These are phyloP conservation scores for Morinoia aosen DNA, from an alignment of 2,888 invertebrate genomes.

Conservation along the genomic window DNA sequence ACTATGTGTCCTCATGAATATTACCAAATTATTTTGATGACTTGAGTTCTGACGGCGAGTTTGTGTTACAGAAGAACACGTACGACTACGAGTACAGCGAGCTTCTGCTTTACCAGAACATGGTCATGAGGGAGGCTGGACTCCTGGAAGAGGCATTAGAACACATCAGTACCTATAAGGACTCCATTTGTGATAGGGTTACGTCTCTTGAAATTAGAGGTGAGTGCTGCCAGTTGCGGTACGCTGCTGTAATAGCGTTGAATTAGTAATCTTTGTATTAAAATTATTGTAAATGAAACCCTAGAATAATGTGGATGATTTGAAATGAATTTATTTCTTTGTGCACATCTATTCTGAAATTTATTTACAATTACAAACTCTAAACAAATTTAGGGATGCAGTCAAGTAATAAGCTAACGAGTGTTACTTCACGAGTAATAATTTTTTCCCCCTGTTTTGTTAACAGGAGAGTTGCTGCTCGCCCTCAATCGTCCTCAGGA, in stretches of 20 bases:
- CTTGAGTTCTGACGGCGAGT: no score
- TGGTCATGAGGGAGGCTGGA: slow-evolving; percentile 95
- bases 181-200: slow-evolving; percentile 94
- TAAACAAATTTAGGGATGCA: no score
- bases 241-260: background rate
- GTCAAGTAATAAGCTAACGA: no score
- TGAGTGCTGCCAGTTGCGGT: slow-evolving; percentile 71
- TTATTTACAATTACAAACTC: no score
- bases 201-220: slow-evolving; percentile 93
- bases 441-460: slow-evolving; percentile 61
- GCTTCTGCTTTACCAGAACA: slow-evolving; percentile 94
- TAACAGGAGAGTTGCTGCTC: slow-evolving; percentile 72
- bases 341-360: no score
- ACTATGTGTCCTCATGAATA: no score
- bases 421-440: background rate
- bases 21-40: no score
- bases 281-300: background rate
- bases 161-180: slow-evolving; percentile 88
- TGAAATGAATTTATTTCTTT: no score
- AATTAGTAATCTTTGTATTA: background rate
- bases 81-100: slow-evolving; percentile 97
- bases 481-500: slow-evolving; percentile 76
- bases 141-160: slow-evolving; percentile 87
- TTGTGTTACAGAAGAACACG: slow-evolving; percentile 72
- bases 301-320: background rate